These are phyloP conservation scores for Catocala sponsa DNA, from an alignment of 2,888 invertebrate genomes.

Conservation along the genomic window DNA sequence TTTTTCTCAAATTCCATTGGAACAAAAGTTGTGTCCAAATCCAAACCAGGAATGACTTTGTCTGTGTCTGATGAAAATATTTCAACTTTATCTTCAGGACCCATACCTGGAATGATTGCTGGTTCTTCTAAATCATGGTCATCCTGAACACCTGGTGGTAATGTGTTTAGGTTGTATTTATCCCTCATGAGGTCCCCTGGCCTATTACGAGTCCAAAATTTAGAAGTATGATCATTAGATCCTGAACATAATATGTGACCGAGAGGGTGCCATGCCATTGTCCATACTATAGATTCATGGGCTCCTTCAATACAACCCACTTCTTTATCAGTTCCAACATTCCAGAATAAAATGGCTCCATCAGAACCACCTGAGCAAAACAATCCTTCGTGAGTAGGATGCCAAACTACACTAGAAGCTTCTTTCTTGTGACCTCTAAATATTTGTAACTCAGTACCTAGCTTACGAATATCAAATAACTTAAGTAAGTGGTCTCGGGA, in stretches of 20 bases:
- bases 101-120: slow-evolving; percentile 97
- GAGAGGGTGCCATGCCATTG: slow-evolving; percentile 99
- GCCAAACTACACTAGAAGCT: slow-evolving; percentile 99
- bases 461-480: slow-evolving; percentile 98
- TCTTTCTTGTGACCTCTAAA: slow-evolving; percentile 99
- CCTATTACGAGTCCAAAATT: slow-evolving; percentile 99
- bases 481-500: slow-evolving; percentile 99
- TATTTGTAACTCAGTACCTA: slow-evolving; percentile 98
- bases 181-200: slow-evolving; percentile 99
- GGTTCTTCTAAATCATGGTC: slow-evolving; percentile 91
- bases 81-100: slow-evolving; percentile 98
- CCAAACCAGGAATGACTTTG: slow-evolving; percentile 95
- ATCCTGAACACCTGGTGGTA: slow-evolving; percentile 92
- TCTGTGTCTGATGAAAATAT: slow-evolving; percentile 89
- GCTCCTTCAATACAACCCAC: slow-evolving; percentile 99
- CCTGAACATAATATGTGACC: slow-evolving; percentile 99
- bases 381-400: slow-evolving; percentile 98
- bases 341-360: slow-evolving; percentile 99
- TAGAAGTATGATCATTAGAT: slow-evolving; percentile 99
- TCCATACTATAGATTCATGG: slow-evolving; percentile 99
- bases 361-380: slow-evolving; percentile 99
- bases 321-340: slow-evolving; percentile 99
- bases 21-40: slow-evolving; percentile 90
- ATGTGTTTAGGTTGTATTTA: slow-evolving; percentile 97
- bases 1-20: slow-evolving; percentile 92